Conservation (phyloP, 2,888 invertebrate genomes). For the Chrysolina haemoptera region DNA sequence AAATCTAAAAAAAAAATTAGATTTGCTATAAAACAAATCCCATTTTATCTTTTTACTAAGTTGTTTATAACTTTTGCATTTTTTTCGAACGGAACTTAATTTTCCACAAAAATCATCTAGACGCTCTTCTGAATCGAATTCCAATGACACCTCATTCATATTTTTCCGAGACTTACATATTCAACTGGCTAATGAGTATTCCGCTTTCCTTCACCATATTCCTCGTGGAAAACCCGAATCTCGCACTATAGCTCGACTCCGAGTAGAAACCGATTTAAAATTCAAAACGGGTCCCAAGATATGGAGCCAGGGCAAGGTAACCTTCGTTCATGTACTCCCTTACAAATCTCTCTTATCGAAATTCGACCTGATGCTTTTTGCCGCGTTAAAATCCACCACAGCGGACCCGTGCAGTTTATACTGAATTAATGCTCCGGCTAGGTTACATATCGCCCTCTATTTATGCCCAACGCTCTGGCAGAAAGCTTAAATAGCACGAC, state of each 20-base stretch:
- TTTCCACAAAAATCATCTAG: too few relatives aligned
- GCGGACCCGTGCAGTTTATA: slow-evolving; percentile 49
- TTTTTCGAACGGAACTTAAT: too few relatives aligned
- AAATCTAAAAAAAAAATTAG: too few relatives aligned
- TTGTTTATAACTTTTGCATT: too few relatives aligned
- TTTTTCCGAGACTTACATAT: too few relatives aligned
- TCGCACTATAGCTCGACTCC: not conserved
- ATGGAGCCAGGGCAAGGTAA: slow-evolving; percentile 52
- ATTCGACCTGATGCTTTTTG: slow-evolving; percentile 59
- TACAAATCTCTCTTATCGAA: slow-evolving; percentile 63
- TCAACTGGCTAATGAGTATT: slow-evolving; percentile 38
- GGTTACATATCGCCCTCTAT: slow-evolving; percentile 43
- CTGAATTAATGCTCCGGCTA: slow-evolving; percentile 51
- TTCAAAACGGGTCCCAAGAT: slow-evolving; percentile 56
- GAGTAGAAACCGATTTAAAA: slow-evolving; percentile 32
- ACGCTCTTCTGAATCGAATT: too few relatives aligned
- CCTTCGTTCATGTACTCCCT: slow-evolving; percentile 54
- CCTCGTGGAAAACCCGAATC: not conserved
- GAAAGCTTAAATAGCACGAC: slow-evolving; percentile 24
- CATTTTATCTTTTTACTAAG: too few relatives aligned
- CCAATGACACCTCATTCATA: too few relatives aligned
- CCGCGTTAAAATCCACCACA: slow-evolving; percentile 43
- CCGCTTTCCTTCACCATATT: not conserved
- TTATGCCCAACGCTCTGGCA: slow-evolving; percentile 37
- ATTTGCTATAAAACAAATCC: too few relatives aligned